Base-by-base conservation (phyloP, 2,888 invertebrate species). In the Agrochola macilenta region DNA sequence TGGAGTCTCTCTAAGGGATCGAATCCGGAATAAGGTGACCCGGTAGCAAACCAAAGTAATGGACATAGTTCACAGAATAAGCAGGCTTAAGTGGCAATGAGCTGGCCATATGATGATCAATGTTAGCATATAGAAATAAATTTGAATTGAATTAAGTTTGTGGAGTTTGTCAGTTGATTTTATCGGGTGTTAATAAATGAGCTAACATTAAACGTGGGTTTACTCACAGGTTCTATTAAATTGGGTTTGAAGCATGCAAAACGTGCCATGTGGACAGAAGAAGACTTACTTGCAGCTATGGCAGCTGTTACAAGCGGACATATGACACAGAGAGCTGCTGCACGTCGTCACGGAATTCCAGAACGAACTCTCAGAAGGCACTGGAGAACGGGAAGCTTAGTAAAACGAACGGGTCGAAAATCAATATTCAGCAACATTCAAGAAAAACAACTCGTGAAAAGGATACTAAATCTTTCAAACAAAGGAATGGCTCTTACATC, bases 241-340 rank as follows among this genome's bases (percentile, higher is more conserved):
- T n/a, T 14, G 20, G 4, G n/a, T 39, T 46, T 20, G 12, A 71
- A 30, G 23, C 63, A 5, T 11, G 11, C n/a, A n/a, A 57, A 78
- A 70, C 43, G 54, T 11, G 35, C 9, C 4, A 7, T 3, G 12
- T 78, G 78, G 78, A 14, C 78, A n/a, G 71, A 71, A 64, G 64
- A 71, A n/a, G n/a, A 58, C 30, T 57, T 78, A 49, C 49, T 35
- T 1, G 64, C 63, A 2, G 78, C 78, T 7, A 78, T 71, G 71
- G 20, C 20, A 39, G 78, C 71, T n/a, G 71, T 78, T 30, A 71
- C 0, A 57, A 26, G 20, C 0, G 39, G 39, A 46, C 5, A 1
- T 23, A 54, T 69, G 77, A 20, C 77, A 54, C 35, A 17, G 26
- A 46, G 5, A 26, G 46, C 9, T 23, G 77, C 77, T 5, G 61